Conservation (phyloP, 2,888 invertebrate genomes). For the Caenorhabditis japonica region DNA sequence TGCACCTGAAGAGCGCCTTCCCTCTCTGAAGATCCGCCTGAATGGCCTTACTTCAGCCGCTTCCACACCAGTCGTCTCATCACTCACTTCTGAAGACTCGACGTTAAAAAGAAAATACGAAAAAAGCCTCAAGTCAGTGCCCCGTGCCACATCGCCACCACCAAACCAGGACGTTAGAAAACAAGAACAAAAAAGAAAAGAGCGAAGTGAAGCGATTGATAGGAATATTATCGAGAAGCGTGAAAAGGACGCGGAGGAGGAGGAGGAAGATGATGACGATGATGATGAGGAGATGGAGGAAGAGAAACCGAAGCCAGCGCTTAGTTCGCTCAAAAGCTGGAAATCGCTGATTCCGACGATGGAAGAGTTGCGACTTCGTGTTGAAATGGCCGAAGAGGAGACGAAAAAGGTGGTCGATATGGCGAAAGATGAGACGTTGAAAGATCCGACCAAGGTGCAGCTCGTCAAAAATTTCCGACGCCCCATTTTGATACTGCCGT, state of each 20-base stretch:
- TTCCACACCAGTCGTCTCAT: constrained; percentile 22
- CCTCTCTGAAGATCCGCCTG: constrained; percentile 26
- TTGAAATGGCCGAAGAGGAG: constrained; percentile 41
- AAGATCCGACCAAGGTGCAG: constrained; percentile 52
- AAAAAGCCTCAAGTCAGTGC: constrained; percentile 21
- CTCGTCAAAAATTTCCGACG: constrained; percentile 51
- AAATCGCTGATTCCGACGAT: constrained; percentile 61
- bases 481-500: constrained; percentile 64
- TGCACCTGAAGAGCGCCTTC: constrained; percentile 19
- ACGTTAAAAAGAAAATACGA: constrained; percentile 27
- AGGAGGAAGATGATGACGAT: constrained; percentile 7
- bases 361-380: constrained; percentile 53
- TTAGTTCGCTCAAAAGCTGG: constrained; percentile 58
- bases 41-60: constrained; percentile 13
- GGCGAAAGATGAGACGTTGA: constrained; percentile 26
- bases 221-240: constrained; percentile 7
- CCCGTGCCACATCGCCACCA: constrained; percentile 45
- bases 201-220: not conserved
- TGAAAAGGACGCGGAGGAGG: not conserved
- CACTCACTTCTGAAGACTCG: constrained; percentile 4
- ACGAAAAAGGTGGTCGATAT: constrained; percentile 21
- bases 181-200: constrained; percentile 21
- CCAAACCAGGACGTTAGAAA: constrained; percentile 8
- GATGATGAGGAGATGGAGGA: constrained; percentile 29
- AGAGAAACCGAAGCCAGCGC: constrained; percentile 17